Base-by-base conservation (phyloP, 2,113 vertebrate species). In the Neodon shergylaensis region DNA sequence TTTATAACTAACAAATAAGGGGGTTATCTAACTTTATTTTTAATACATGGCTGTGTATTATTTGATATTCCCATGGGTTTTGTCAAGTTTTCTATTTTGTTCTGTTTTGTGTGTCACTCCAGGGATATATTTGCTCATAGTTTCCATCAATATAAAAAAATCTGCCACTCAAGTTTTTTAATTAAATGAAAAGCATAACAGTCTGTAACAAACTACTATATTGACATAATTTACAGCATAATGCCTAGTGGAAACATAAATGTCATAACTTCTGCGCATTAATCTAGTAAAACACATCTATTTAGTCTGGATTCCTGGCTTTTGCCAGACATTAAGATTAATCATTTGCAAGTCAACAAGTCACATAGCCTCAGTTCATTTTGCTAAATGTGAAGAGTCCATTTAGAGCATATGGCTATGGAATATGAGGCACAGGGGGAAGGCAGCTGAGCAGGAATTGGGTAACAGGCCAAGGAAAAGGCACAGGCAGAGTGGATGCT, bases 171-270 rank as follows among this genome's bases (percentile, higher is more conserved):
- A 78, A 87, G 52, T 21, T 96, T 97, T 93, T 93, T 91, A 97
- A 95, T 96, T 95, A 96, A 97, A 93, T 73, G 44, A 90, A 95
- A 94, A 93, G n/a, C 33, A 76, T 74, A 88, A 92, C n/a, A 89
- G 86, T 83, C 9, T 92, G 52, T 54, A 84, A 92, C 22, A 95
- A 96, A 95, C 22, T 88, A 95, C 36, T 87, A 0, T 58, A 95
- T 28, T 95, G 93, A 83, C 58, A 87, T 89, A 92, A 96, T 11
- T 86, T 87, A 97, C 4, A 95, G 83, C 24, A 91, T 95, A 93
- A 72, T 83, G 31, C 74, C 49, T 94, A 39, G 54, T 87, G 88
- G 68, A 95, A 97, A 92, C 73, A 86, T 93, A 92, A 94, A 92
- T 95, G 91, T 88, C 89, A 81, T 87, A 96, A 84, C 28, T 94